Evolutionary conservation across 2,888 invertebrate species (phyloP).

Genomic region (Philopedon plagiatum): DNA sequence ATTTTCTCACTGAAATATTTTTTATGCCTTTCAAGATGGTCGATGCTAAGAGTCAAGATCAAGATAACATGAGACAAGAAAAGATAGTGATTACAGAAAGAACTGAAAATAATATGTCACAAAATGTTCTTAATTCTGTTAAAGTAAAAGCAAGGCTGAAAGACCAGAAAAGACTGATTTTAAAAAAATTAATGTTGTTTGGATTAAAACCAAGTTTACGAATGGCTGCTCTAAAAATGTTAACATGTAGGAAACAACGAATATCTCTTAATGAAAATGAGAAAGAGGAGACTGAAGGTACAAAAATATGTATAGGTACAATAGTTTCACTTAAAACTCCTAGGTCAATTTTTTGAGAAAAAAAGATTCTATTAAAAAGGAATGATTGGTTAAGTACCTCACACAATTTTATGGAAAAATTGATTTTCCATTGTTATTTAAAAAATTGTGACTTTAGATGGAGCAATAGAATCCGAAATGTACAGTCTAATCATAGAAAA

Average conservation of each 20-base stretch:
- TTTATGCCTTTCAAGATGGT: constrained; percentile 37
- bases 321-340: not conserved
- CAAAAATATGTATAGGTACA: not conserved
- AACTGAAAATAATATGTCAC: constrained; percentile 56
- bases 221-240: constrained; percentile 67
- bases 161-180: constrained; percentile 65
- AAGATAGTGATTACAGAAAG: constrained; percentile 64
- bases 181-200: constrained; percentile 66
- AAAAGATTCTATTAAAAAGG: too few species aligned
- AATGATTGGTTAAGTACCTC: too few species aligned
- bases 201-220: constrained; percentile 67
- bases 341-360: too few species aligned
- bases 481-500: too few species aligned
- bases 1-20: too few species aligned
- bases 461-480: too few species aligned
- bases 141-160: constrained; percentile 65
- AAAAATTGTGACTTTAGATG: too few species aligned
- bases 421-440: too few species aligned
- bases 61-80: constrained; percentile 50
- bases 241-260: constrained; percentile 66
- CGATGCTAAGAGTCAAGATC: constrained; percentile 43
- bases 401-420: too few species aligned
- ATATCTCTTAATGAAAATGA: constrained; percentile 60
- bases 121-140: constrained; percentile 61
- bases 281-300: constrained; percentile 61